Percentiles rank a stretch among this genome's conserved stretches.
Conservation (phyloP, 2,797 vertebrate species). For the Delichon dasypus region DNA sequence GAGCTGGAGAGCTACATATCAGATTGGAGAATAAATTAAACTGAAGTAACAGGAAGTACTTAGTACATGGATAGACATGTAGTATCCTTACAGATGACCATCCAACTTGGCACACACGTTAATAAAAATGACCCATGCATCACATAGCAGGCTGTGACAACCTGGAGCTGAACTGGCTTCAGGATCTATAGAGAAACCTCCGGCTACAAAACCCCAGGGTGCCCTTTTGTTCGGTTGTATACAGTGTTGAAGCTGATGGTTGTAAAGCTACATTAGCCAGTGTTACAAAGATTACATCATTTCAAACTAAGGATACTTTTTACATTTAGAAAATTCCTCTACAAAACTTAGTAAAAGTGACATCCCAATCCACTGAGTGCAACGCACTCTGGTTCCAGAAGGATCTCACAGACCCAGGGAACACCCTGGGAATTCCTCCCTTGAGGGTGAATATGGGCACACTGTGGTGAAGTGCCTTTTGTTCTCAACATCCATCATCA, state of each 20-base stretch:
- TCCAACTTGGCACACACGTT: neutral
- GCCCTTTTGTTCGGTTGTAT: neutral
- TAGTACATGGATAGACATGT: neutral
- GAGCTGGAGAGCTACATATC: neutral
- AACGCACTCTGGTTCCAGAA: neutral
- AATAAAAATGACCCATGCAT: conserved; percentile 16
- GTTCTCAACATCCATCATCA: neutral
- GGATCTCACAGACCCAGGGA: neutral
- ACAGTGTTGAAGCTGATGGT: neutral
- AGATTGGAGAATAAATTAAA: conserved; percentile 59
- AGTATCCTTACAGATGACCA: neutral
- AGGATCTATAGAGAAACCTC: neutral
- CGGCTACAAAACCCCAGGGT: neutral
- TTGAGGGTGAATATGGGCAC: neutral
- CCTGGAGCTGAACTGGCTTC: neutral
- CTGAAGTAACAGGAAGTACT: conserved; percentile 9
- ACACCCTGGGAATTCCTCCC: neutral
- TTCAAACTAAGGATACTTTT: conserved; percentile 44
- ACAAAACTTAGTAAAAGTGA: conserved; percentile 19
- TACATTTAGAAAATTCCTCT: conserved; percentile 60
- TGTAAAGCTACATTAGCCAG: conserved; percentile 18
- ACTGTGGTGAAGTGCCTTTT: neutral
- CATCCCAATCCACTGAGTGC: neutral
- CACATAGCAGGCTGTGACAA: neutral
- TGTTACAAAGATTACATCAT: conserved; percentile 45